Evolutionary conservation across 2,113 vertebrate genomes (phyloP).

Genomic region (Gavia stellata): DNA sequence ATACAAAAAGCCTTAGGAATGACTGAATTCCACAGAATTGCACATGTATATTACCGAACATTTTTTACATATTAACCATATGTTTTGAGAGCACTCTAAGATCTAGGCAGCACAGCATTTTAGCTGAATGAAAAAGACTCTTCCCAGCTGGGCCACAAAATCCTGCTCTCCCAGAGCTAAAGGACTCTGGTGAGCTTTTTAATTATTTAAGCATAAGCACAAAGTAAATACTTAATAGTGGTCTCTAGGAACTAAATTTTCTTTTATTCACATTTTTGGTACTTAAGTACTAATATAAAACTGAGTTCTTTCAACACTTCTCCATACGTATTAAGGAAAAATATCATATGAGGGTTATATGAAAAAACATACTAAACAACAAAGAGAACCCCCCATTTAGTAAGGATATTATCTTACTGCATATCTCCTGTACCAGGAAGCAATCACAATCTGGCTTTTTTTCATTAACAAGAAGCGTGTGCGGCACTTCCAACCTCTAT

Average conservation of each 20-base stretch:
- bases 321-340: neutral
- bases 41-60: neutral
- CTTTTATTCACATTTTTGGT: neutral
- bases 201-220: neutral
- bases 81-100: neutral
- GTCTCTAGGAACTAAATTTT: neutral
- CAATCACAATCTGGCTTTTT: slow-evolving; percentile 88
- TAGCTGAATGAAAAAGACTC: neutral
- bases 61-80: neutral
- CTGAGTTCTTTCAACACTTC: neutral
- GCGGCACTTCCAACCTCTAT: slow-evolving; percentile 92
- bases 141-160: neutral
- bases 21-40: neutral
- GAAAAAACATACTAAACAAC: neutral
- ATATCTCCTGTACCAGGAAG: slow-evolving; percentile 89
- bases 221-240: neutral
- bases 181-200: neutral
- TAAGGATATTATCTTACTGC: slow-evolving; percentile 75
- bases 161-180: neutral
- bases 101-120: neutral
- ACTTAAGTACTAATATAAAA: neutral
- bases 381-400: neutral
- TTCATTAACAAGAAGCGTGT: slow-evolving; percentile 89
- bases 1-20: neutral
- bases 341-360: neutral